A percentile compares a stretch with the other conserved stretches of the same genome.
Evolutionary conservation across 2,888 invertebrate genomes (phyloP).

Genomic region (Macroteleia sp.): DNA sequence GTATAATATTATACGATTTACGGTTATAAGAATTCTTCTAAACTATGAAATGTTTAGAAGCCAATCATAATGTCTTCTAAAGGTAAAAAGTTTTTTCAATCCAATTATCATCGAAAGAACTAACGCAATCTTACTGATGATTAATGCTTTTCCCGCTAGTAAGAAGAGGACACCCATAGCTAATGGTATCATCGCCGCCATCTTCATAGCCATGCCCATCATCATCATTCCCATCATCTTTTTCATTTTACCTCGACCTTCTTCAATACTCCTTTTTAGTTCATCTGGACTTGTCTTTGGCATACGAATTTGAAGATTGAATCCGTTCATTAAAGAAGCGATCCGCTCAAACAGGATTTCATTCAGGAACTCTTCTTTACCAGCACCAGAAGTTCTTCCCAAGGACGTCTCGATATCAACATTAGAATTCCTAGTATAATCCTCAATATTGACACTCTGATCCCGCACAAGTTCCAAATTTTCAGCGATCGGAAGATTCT

Average conservation of each 20-base stretch:
- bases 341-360: constrained; percentile 89
- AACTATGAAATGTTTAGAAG: too few species aligned
- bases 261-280: constrained; percentile 89
- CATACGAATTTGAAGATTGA: constrained; percentile 90
- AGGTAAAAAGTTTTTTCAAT: too few species aligned
- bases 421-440: constrained; percentile 72
- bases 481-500: constrained; percentile 87
- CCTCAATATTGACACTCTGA: constrained; percentile 83
- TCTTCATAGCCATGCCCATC: constrained; percentile 94
- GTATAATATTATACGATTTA: too few species aligned
- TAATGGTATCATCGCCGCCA: constrained; percentile 91
- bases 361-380: constrained; percentile 88
- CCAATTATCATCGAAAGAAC: constrained; percentile 92
- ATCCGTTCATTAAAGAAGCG: constrained; percentile 89
- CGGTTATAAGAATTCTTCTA: too few species aligned
- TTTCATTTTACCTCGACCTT: constrained; percentile 94
- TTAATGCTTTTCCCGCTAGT: constrained; percentile 93
- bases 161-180: constrained; percentile 92
- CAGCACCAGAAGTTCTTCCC: constrained; percentile 87
- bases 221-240: constrained; percentile 96
- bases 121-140: constrained; percentile 92
- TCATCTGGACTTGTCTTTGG: constrained; percentile 89
- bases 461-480: constrained; percentile 88
- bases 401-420: constrained; percentile 88
- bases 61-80: too few species aligned